Percentiles rank a stretch among this genome's conserved stretches.
Evolutionary conservation across 2,888 invertebrate species (phyloP).

Genomic region (Dryococelus australis): DNA sequence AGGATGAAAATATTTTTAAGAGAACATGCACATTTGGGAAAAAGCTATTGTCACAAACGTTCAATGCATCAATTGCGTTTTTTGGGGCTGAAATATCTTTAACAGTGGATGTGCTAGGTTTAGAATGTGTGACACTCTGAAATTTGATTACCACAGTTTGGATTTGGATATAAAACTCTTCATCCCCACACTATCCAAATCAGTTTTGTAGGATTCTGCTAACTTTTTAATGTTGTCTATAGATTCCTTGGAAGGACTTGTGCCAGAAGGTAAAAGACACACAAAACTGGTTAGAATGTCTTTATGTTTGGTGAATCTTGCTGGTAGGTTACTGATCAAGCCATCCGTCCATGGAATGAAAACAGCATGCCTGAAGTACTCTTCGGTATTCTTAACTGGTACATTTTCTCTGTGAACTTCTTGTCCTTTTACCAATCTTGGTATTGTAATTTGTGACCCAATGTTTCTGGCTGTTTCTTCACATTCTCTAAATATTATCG

Average conservation of each 20-base stretch:
- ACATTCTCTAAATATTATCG: neutral
- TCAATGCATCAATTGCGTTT: conserved; percentile 1
- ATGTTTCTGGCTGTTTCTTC: neutral
- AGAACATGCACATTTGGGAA: neutral
- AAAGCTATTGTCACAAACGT: neutral
- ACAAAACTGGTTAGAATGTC: neutral
- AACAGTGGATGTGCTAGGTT: too few species aligned
- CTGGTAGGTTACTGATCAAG: neutral
- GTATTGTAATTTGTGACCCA: too few species aligned
- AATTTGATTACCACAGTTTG: neutral
- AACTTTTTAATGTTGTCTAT: neutral
- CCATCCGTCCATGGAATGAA: neutral
- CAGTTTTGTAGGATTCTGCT: neutral
- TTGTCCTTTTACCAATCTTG: neutral
- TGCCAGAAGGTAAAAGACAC: neutral
- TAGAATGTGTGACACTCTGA: neutral
- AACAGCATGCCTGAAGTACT: neutral
- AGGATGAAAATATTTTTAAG: neutral
- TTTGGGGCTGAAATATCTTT: neutral
- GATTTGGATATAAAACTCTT: neutral
- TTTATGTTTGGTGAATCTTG: neutral
- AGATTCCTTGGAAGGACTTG: neutral
- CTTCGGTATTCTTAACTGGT: neutral
- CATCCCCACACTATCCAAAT: neutral
- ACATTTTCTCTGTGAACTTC: neutral